A percentile compares a stretch with the other conserved stretches of the same genome.
phyloP scores from a whole-genome alignment of 2,888 invertebrate genomes.

The Drosophila leonis region DNA sequence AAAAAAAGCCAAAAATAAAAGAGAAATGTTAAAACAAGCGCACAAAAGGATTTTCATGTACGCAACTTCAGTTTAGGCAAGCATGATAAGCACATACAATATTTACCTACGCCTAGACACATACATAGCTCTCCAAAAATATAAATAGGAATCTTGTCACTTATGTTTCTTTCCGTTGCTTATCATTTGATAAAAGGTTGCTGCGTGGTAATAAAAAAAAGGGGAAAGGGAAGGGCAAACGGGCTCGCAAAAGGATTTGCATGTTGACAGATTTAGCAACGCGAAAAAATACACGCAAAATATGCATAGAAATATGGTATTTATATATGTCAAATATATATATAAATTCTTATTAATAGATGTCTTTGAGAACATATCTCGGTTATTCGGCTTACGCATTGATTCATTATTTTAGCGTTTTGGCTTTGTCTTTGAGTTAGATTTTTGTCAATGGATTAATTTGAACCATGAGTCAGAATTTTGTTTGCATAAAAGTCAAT shows the following conservation, averaged over 20 bases:
- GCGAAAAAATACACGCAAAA: background rate
- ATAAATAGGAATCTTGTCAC: constrained; percentile 15
- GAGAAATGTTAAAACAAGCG: constrained; percentile 12
- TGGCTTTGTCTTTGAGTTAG: background rate
- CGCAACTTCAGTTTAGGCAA: background rate
- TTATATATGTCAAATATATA: no score
- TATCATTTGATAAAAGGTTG: constrained; percentile 3
- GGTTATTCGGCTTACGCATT: background rate
- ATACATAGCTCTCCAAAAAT: constrained; percentile 1
- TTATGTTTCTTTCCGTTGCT: background rate
- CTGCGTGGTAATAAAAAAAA: constrained; percentile 2
- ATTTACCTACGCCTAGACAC: constrained; percentile 8
- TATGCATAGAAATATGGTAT: background rate
- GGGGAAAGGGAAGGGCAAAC: background rate
- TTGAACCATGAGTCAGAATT: background rate
- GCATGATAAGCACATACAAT: background rate
- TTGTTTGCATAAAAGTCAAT: no score
- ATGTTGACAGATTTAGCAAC: background rate
- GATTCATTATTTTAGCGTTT: background rate
- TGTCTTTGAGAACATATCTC: background rate
- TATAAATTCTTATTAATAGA: background rate
- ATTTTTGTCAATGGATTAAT: background rate
- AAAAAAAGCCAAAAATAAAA: background rate
- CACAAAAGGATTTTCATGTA: constrained; percentile 53
- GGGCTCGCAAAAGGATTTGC: background rate